Percentiles rank a stretch among this genome's conserved stretches.
Evolutionary conservation across 1,140 invertebrate genomes (phyloP).

Genomic region (Cydia amplana): DNA sequence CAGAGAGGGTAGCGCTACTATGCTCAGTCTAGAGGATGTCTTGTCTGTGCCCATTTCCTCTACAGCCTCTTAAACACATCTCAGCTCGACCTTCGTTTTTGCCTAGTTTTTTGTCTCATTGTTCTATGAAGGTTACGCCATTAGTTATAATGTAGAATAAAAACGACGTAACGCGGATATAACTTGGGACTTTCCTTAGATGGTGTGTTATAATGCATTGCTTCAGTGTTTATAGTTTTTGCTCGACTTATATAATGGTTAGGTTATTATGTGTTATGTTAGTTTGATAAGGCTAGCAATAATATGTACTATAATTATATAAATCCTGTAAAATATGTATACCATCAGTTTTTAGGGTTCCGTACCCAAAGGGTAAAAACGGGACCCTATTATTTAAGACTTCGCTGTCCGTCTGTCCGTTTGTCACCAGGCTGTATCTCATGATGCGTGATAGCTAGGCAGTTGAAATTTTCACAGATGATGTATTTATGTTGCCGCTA

Average conservation of each 20-base stretch:
- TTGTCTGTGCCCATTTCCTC: background rate
- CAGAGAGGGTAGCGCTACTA: no score
- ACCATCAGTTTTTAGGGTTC: no score
- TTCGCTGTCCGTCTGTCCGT: no score
- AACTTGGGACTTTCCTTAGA: background rate
- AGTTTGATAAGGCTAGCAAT: background rate
- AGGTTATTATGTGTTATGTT: conserved; percentile 7
- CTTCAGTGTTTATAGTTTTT: conserved; percentile 3
- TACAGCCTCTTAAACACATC: background rate
- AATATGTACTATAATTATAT: no score
- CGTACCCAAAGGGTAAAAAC: no score
- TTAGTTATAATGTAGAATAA: background rate
- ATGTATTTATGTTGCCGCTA: no score
- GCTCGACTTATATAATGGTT: background rate
- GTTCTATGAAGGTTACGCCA: conserved; percentile 15
- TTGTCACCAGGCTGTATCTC: no score
- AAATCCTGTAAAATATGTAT: no score
- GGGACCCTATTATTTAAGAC: no score
- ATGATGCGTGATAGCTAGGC: no score
- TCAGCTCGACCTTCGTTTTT: background rate
- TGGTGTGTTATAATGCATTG: background rate
- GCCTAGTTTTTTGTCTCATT: conserved; percentile 1
- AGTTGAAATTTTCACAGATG: no score
- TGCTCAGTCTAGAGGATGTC: no score
- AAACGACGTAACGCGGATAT: background rate